Conservation (phyloP, 2,888 invertebrate genomes). For the Molanna angustata region DNA sequence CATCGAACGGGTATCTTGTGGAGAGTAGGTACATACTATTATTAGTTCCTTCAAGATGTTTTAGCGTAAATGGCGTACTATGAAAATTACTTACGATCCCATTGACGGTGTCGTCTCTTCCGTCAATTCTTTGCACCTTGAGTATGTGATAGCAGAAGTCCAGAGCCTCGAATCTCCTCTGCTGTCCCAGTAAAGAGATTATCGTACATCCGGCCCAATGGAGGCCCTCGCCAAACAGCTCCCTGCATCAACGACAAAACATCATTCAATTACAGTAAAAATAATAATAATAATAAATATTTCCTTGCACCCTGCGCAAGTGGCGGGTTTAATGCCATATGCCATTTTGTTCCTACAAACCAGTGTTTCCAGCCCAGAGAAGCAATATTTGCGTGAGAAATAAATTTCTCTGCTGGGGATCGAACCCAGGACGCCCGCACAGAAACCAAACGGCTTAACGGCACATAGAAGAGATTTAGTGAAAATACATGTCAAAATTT, state of each 20-base stretch:
- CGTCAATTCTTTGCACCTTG: conserved; percentile 91
- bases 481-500: too few species aligned
- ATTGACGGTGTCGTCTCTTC: conserved; percentile 92
- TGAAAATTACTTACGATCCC: conserved; percentile 76
- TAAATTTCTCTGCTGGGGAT: too few species aligned
- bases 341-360: background rate
- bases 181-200: conserved; percentile 92
- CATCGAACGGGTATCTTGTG: too few species aligned
- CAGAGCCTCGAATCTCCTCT: conserved; percentile 92
- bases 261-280: conserved; percentile 17
- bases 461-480: background rate
- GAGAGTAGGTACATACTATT: too few species aligned
- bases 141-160: conserved; percentile 99
- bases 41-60: too few species aligned
- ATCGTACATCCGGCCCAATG: conserved; percentile 99
- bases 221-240: conserved; percentile 96
- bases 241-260: too few species aligned
- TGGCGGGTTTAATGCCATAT: background rate
- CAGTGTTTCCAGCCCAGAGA: background rate
- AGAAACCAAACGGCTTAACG: background rate
- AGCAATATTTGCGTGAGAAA: too few species aligned
- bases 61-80: too few species aligned
- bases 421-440: too few species aligned
- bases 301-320: too few species aligned
- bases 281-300: background rate